phyloP scores from a whole-genome alignment of 2,888 invertebrate genomes.

The Brenthis hecate region DNA sequence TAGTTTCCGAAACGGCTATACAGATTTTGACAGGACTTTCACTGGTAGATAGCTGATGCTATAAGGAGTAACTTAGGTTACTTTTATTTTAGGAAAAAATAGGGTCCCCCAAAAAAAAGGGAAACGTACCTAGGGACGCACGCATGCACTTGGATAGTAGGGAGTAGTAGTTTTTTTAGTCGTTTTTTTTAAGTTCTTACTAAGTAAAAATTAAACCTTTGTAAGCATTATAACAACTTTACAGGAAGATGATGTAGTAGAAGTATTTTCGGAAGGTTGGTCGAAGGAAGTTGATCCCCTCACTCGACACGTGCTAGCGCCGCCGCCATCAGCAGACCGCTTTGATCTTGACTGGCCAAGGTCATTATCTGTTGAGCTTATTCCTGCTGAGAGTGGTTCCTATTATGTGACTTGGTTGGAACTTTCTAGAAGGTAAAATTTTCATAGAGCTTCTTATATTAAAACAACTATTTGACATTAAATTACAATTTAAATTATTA shows the following conservation, averaged over 20 bases:
- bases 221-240: slow-evolving; percentile 32
- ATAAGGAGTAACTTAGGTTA: too few species aligned
- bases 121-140: too few species aligned
- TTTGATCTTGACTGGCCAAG: slow-evolving; percentile 85
- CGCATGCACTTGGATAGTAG: too few species aligned
- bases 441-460: not conserved
- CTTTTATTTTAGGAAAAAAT: too few species aligned
- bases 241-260: slow-evolving; percentile 85
- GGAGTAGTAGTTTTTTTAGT: too few species aligned
- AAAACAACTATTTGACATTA: not conserved
- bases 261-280: slow-evolving; percentile 94
- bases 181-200: too few species aligned
- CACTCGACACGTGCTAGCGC: slow-evolving; percentile 80
- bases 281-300: slow-evolving; percentile 76
- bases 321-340: slow-evolving; percentile 80
- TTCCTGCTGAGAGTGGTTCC: slow-evolving; percentile 88
- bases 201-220: not conserved
- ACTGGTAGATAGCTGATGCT: too few species aligned
- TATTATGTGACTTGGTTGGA: slow-evolving; percentile 93
- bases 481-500: too few species aligned
- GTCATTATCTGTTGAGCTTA: slow-evolving; percentile 89
- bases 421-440: slow-evolving; percentile 82
- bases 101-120: too few species aligned
- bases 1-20: too few species aligned
- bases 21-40: too few species aligned